Conservation (phyloP, 2,797 vertebrate genomes). For the Dromococcyx pavoninus region DNA sequence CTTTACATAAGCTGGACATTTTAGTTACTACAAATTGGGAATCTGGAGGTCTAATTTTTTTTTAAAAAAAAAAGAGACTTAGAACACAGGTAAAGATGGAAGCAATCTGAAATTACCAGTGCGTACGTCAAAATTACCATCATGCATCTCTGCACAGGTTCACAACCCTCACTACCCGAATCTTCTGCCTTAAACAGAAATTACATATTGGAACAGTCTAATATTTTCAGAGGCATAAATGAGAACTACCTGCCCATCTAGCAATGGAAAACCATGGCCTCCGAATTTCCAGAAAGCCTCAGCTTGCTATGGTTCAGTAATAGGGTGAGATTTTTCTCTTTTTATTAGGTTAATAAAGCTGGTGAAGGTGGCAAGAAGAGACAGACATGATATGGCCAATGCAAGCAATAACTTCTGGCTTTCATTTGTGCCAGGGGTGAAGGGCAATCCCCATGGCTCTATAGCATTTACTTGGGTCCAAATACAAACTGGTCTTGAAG, state of each 20-base stretch:
- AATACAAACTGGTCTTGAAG: background rate
- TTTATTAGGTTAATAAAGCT: background rate
- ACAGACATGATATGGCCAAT: background rate
- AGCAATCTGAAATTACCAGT: background rate
- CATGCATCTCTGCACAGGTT: background rate
- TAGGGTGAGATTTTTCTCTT: background rate
- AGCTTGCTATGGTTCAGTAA: background rate
- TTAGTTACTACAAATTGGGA: background rate
- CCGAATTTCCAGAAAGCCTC: background rate
- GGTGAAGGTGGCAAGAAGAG: background rate
- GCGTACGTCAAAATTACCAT: background rate
- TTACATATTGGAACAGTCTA: background rate
- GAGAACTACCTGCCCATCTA: background rate
- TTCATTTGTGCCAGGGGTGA: background rate
- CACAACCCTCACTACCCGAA: background rate
- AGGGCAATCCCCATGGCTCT: background rate
- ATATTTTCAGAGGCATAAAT: background rate
- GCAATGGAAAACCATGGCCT: background rate
- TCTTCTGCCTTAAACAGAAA: background rate
- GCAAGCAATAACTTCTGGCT: background rate
- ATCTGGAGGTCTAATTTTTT: background rate
- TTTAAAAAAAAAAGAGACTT: background rate
- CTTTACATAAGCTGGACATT: background rate
- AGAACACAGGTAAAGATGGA: background rate
- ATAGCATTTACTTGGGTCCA: background rate